Conservation (phyloP, 2,797 vertebrate genomes). For the Melanotaenia maccullochi region DNA sequence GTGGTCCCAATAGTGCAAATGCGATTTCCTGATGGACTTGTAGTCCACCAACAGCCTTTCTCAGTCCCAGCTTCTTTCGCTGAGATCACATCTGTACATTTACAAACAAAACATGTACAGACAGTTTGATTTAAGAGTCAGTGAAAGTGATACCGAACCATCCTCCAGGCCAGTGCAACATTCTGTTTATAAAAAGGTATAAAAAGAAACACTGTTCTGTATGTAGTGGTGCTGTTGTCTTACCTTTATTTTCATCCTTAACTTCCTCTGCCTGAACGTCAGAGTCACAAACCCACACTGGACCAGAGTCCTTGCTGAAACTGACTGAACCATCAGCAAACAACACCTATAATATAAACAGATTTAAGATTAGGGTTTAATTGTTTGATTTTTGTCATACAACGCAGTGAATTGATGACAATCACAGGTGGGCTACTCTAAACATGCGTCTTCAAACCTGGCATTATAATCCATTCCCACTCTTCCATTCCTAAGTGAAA, state of each 20-base stretch:
- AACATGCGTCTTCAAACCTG: background rate
- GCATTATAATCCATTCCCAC: background rate
- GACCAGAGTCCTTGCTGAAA: constrained; percentile 80
- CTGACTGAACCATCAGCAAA: constrained; percentile 86
- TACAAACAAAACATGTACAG: constrained; percentile 18
- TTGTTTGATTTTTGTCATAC: rapidly evolving
- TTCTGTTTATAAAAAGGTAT: background rate
- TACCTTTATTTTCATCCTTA: constrained; percentile 58
- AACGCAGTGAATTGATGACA: background rate
- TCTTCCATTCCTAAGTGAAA: background rate
- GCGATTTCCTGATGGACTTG: constrained; percentile 84
- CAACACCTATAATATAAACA: constrained; percentile 81
- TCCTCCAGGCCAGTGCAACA: background rate
- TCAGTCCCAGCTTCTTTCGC: constrained; percentile 47
- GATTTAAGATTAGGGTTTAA: background rate
- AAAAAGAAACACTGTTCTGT: background rate
- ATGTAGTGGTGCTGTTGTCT: background rate
- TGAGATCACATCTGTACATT: constrained; percentile 72
- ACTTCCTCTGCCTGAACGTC: constrained; percentile 40
- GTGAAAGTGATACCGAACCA: constrained; percentile 1
- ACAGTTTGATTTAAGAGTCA: background rate
- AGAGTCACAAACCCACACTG: constrained; percentile 70
- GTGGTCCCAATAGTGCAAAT: constrained; percentile 81
- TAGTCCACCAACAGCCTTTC: constrained; percentile 88
- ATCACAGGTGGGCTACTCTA: background rate